Evolutionary conservation across 2,113 vertebrate genomes (phyloP).

Genomic region (Crocuta crocuta): DNA sequence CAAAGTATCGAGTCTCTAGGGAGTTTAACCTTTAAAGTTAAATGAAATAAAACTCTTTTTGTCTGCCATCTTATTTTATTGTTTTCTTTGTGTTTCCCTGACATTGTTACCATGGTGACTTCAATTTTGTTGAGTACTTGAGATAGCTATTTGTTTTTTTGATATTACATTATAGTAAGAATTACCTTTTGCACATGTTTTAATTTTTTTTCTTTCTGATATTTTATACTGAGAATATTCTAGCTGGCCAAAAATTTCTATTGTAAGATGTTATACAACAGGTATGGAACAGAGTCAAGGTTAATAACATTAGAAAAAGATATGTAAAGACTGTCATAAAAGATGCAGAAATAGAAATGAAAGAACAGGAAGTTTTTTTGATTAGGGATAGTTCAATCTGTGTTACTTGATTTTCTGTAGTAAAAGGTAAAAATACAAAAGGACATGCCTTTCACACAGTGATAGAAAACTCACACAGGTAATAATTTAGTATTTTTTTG

Average conservation of each 20-base stretch:
- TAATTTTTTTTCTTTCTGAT: background rate
- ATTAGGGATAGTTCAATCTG: slow-evolving; percentile 22
- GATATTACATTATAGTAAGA: background rate
- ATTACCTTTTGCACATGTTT: background rate
- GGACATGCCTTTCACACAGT: background rate
- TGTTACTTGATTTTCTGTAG: slow-evolving; percentile 43
- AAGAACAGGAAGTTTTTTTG: slow-evolving; percentile 52
- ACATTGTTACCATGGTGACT: background rate
- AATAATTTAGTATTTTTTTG: background rate
- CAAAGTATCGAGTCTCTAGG: background rate
- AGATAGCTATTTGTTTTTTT: background rate
- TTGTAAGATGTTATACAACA: slow-evolving; percentile 2
- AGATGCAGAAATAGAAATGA: slow-evolving; percentile 52
- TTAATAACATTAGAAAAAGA: slow-evolving; percentile 7
- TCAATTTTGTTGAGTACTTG: background rate
- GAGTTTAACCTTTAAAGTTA: background rate
- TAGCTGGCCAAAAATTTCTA: background rate
- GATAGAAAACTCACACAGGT: background rate
- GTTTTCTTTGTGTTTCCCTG: background rate
- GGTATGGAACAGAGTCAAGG: slow-evolving; percentile 6
- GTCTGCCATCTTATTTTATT: background rate
- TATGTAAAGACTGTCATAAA: slow-evolving; percentile 55
- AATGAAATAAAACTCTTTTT: background rate
- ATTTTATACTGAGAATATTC: background rate
- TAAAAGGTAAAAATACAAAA: slow-evolving; percentile 54